These are phyloP conservation scores for Scaptomyza hsui DNA, from an alignment of 1,140 invertebrate genomes.

Conservation along the genomic window DNA sequence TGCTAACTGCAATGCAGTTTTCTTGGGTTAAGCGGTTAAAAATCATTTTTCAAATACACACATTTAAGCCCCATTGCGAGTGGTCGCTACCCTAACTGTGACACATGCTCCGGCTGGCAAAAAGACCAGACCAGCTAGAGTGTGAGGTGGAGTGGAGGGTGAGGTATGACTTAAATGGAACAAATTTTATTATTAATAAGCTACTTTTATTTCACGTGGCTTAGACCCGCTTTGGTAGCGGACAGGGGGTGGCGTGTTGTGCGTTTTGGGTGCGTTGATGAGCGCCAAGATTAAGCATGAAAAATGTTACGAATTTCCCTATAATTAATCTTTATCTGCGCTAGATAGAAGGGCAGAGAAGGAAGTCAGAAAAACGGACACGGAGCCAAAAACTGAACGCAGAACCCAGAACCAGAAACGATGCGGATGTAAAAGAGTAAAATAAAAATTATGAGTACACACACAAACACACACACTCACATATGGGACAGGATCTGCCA, in stretches of 20 bases:
- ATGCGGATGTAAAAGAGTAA: conserved; percentile 73
- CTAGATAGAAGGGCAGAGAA: conserved; percentile 18
- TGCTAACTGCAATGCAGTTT: too few species aligned
- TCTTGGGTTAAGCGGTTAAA: too few species aligned
- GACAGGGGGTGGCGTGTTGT: background rate
- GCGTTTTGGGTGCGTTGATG: conserved; percentile 36
- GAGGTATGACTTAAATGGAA: conserved; percentile 68
- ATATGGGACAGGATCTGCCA: too few species aligned
- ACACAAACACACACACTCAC: conserved; percentile 20
- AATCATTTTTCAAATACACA: too few species aligned
- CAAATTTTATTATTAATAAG: conserved; percentile 82
- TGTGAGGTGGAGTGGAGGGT: background rate
- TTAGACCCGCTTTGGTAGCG: conserved; percentile 1
- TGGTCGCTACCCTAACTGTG: conserved; percentile 43
- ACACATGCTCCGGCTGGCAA: conserved; percentile 46
- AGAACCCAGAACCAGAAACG: conserved; percentile 1
- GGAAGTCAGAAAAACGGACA: conserved; percentile 13
- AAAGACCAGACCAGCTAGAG: conserved; percentile 31
- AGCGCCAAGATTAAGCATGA: conserved; percentile 76
- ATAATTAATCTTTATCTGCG: conserved; percentile 78
- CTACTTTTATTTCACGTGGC: too few species aligned
- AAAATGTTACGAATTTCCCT: conserved; percentile 77
- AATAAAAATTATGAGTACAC: conserved; percentile 76
- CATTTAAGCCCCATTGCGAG: too few species aligned
- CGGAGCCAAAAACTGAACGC: conserved; percentile 1